Evolutionary conservation across 2,888 invertebrate genomes (phyloP), one percentile per base, ranked within the genome.

Genomic region (Neoscelio sp.): DNA sequence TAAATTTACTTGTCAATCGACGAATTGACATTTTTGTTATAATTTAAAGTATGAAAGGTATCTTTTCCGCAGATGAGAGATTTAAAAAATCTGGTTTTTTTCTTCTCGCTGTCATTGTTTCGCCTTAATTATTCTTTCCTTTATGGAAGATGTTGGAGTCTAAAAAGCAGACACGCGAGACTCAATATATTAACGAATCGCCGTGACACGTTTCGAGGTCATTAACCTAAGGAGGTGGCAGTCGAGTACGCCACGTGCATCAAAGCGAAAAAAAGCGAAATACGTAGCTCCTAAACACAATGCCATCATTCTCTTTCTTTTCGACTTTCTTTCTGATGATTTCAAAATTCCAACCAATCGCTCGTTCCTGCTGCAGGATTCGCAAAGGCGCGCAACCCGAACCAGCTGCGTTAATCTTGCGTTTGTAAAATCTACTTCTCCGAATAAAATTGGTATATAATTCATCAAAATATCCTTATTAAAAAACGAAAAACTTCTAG

Each of bases 171-270:
- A 42, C 56, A 48, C 70, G 73, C 65, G 78, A 67, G 83, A 75
- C 83, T 87, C 84, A 86, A 87, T 87, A 86, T 82, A 82, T 82
- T 85, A 86, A 88, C 87, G 85, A 87, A 85, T 88, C 83, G 82
- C 89, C 88, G 81, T 89, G 88, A 89, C 89, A 87, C 83, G 83
- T 86, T 88, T 89, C 76, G 80, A 83, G 87, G 89, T 89, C 87
- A 85, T 88, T 85, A 88, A 87, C 86, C 86, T 80, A 83, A 80
- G 83, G 71, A 71, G 77, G 80, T 70, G 60, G 75, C 71, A 74
- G 33, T 35, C 64, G 60, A 78, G 74, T 64, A 56, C 48, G 62
- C 70, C 56, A 64, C 60, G 64, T 64, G 62, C 67, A 73, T 56
- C 54, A 62, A 78, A 75, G 56, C 62, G 42, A 54, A 52, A 60